Evolutionary conservation across 2,797 vertebrate genomes (phyloP).

Genomic region (Ceryle rudis): DNA sequence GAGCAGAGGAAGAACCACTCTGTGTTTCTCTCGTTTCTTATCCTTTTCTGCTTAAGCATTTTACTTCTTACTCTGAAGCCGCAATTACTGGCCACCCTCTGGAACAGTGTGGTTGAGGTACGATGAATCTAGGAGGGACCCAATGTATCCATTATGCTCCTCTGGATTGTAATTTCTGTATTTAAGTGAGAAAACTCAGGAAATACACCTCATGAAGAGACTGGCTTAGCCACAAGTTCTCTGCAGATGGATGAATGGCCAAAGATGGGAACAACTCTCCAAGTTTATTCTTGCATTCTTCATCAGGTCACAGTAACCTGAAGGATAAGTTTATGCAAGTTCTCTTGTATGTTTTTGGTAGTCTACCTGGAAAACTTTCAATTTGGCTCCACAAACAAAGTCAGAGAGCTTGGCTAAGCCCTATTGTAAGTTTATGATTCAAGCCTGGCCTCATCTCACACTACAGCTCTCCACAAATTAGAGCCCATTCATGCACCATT

Average conservation of each 20-base stretch:
- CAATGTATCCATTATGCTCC: background rate
- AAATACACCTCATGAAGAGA: background rate
- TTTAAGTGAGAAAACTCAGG: background rate
- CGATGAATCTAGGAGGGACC: background rate
- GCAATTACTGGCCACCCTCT: background rate
- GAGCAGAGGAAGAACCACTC: background rate
- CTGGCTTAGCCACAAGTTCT: background rate
- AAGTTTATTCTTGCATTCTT: background rate
- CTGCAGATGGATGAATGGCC: background rate
- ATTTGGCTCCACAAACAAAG: background rate
- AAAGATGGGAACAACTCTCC: background rate
- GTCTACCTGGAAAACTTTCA: background rate
- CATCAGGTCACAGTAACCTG: background rate
- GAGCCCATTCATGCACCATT: background rate
- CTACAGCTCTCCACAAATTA: background rate
- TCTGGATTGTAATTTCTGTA: background rate
- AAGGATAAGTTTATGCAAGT: background rate
- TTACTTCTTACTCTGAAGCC: background rate
- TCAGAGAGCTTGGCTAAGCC: background rate
- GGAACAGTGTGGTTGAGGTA: background rate
- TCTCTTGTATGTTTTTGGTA: background rate
- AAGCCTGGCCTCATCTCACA: background rate
- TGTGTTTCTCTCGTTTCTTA: background rate
- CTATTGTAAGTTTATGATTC: slow-evolving; percentile 1
- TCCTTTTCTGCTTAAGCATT: background rate